Evolutionary conservation across 2,797 vertebrate species (phyloP).

Genomic region (Lutra lutra): DNA sequence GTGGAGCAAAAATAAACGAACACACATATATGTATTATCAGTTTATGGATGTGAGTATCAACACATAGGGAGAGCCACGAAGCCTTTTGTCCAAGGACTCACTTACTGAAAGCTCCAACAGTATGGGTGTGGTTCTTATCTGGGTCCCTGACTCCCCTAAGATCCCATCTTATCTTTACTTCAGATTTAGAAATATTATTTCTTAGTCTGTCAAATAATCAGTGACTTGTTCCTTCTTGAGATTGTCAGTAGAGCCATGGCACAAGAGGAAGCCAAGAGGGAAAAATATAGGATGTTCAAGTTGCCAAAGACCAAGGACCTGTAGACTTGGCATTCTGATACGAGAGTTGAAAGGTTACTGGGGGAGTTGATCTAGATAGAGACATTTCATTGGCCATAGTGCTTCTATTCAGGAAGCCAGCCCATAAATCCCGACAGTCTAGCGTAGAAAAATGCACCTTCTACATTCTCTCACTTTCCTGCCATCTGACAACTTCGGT

Average conservation of each 20-base stretch:
- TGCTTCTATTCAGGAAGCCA: slow-evolving; percentile 44
- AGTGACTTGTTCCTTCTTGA: background rate
- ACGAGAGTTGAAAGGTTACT: background rate
- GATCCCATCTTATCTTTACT: background rate
- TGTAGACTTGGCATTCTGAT: background rate
- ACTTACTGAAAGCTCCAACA: background rate
- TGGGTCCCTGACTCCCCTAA: background rate
- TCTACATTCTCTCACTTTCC: background rate
- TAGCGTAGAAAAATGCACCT: slow-evolving; percentile 25
- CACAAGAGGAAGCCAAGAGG: background rate
- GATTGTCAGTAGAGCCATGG: background rate
- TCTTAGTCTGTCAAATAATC: slow-evolving; percentile 15
- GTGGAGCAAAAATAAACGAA: background rate
- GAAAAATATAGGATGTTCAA: background rate
- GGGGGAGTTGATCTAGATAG: background rate
- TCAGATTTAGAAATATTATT: slow-evolving; percentile 6
- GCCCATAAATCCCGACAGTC: slow-evolving; percentile 54
- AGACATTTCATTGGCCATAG: background rate
- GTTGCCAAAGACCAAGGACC: background rate
- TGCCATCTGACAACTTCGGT: background rate
- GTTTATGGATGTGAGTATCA: background rate
- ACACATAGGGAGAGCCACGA: background rate
- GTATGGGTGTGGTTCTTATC: background rate
- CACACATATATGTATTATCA: fast-evolving
- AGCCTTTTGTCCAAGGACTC: background rate